Evolutionary conservation across 2,888 invertebrate species (phyloP).

Genomic region (Conistra vaccinii): DNA sequence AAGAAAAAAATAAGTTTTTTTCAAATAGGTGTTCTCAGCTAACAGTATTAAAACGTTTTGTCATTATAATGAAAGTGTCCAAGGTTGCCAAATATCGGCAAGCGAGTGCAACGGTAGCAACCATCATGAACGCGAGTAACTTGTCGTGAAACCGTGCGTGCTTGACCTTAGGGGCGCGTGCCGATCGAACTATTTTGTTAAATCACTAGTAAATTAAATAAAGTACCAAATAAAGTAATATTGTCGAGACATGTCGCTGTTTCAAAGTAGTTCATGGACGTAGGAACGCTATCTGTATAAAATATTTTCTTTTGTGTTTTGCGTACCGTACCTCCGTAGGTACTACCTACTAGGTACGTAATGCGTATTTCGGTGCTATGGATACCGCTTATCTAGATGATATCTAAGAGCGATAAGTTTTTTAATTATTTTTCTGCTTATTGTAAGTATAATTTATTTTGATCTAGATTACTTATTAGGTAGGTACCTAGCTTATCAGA

Average conservation of each 20-base stretch:
- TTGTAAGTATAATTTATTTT: slow-evolving; percentile 5
- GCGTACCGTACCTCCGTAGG: background rate
- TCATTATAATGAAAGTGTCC: slow-evolving; percentile 67
- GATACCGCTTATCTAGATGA: background rate
- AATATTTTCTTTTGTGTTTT: slow-evolving; percentile 20
- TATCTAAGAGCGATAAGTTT: background rate
- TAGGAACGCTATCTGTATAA: slow-evolving; percentile 2
- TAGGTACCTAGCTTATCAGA: slow-evolving; percentile 16
- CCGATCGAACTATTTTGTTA: slow-evolving; percentile 61
- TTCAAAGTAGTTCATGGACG: slow-evolving; percentile 67
- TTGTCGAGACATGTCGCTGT: slow-evolving; percentile 50
- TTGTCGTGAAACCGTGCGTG: slow-evolving; percentile 68
- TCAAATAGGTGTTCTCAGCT: slow-evolving; percentile 18
- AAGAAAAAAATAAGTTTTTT: background rate
- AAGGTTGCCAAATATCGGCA: slow-evolving; percentile 69
- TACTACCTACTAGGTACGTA: too few species aligned
- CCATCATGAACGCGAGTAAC: slow-evolving; percentile 66
- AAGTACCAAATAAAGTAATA: slow-evolving; percentile 56
- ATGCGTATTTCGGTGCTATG: background rate
- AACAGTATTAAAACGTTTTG: slow-evolving; percentile 50
- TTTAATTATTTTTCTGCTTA: background rate
- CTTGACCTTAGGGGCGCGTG: slow-evolving; percentile 71
- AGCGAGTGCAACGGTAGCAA: slow-evolving; percentile 50
- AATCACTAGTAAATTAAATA: slow-evolving; percentile 54
- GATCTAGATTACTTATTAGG: background rate